Conservation (phyloP, 2,113 vertebrate genomes). For the Bambusicola thoracicus region DNA sequence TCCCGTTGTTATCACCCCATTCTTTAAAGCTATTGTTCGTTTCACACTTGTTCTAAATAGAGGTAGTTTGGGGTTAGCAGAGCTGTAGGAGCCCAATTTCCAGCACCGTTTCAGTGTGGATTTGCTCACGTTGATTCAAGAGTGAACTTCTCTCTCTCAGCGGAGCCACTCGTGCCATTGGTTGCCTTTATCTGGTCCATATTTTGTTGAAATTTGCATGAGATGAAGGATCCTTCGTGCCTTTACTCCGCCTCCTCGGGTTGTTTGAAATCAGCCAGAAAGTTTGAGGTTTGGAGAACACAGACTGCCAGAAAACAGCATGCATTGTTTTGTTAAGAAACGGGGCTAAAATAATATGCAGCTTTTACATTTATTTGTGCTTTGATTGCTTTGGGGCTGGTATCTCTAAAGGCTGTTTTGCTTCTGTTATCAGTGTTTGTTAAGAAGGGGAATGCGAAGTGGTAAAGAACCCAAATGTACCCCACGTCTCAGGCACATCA, state of each 20-base stretch:
- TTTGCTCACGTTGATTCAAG: neutral
- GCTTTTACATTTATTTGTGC: neutral
- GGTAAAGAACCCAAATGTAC: neutral
- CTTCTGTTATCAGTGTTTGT: neutral
- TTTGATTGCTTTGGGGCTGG: neutral
- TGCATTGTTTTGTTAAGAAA: neutral
- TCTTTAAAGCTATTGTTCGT: neutral
- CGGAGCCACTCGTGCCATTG: neutral
- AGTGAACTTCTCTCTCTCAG: neutral
- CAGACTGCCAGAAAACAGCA: neutral
- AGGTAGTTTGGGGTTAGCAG: neutral
- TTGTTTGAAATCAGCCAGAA: neutral
- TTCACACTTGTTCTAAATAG: neutral
- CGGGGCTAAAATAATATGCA: neutral
- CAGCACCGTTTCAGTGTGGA: neutral
- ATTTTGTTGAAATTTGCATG: neutral
- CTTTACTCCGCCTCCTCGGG: neutral
- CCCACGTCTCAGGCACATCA: fast-evolving
- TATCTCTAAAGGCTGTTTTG: neutral
- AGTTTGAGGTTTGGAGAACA: neutral
- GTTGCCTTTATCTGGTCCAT: neutral
- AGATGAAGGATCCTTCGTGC: neutral
- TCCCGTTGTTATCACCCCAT: neutral
- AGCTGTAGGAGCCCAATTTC: neutral
- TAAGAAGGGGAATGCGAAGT: neutral